A percentile compares a stretch with the other conserved stretches of the same genome.
These are phyloP conservation scores for Zaprionus gabonicus DNA, from an alignment of 1,140 invertebrate genomes.

Conservation along the genomic window DNA sequence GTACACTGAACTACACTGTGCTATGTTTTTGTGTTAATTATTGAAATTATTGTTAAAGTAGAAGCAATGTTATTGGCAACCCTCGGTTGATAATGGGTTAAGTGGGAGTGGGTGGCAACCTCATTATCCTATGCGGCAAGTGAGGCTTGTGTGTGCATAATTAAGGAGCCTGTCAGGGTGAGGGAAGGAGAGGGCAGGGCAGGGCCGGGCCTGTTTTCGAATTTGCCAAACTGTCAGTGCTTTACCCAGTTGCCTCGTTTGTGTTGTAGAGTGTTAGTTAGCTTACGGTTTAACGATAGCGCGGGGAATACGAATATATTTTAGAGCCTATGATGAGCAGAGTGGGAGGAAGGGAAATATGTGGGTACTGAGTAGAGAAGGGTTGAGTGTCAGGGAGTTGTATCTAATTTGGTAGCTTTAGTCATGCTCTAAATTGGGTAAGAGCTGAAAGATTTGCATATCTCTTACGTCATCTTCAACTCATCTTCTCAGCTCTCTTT, in stretches of 20 bases:
- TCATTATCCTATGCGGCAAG: conserved; percentile 18
- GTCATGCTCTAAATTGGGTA: background rate
- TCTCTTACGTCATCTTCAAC: background rate
- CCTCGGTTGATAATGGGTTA: conserved; percentile 2
- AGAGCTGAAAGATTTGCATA: background rate
- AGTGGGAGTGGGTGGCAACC: background rate
- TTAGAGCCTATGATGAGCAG: background rate
- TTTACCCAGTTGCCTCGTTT: conserved; percentile 30
- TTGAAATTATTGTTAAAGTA: conserved; percentile 9
- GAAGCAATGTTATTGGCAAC: conserved; percentile 12
- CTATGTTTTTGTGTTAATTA: background rate
- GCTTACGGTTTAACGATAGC: background rate
- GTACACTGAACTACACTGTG: background rate
- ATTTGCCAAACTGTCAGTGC: background rate
- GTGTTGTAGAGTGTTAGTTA: background rate
- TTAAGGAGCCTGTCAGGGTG: conserved; percentile 37
- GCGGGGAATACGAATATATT: background rate
- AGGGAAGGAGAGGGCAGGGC: background rate
- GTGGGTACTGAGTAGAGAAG: too few species aligned
- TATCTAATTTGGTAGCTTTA: background rate
- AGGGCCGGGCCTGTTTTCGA: background rate
- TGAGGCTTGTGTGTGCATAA: conserved; percentile 54
- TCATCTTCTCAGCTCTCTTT: background rate
- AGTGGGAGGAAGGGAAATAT: background rate
- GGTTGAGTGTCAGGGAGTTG: too few species aligned